These are phyloP conservation scores for Leptothorax acervorum DNA, from an alignment of 2,888 invertebrate genomes.

Conservation along the genomic window DNA sequence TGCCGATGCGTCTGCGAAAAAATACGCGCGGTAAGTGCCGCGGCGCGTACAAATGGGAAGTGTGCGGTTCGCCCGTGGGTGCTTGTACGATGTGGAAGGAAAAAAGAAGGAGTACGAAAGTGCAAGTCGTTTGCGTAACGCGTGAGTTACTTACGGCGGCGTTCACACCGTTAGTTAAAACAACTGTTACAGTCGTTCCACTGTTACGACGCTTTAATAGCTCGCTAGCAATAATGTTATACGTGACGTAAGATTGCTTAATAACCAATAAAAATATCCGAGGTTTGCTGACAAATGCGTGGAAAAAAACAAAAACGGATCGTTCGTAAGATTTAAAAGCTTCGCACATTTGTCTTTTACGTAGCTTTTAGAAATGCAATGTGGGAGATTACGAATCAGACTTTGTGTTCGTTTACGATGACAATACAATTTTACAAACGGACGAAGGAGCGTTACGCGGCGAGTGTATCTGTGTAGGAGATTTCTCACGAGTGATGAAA, in stretches of 20 bases:
- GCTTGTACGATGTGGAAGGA: constrained; percentile 74
- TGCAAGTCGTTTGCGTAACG: constrained; percentile 80
- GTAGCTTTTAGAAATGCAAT: too few species aligned
- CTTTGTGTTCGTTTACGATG: background rate
- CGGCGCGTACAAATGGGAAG: constrained; percentile 67
- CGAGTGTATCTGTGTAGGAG: background rate
- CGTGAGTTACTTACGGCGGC: constrained; percentile 68
- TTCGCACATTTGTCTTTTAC: background rate
- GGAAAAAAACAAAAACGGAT: background rate
- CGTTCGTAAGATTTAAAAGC: background rate
- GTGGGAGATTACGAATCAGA: background rate
- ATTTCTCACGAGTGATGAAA: constrained; percentile 46
- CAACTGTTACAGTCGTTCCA: constrained; percentile 1
- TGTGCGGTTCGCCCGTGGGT: constrained; percentile 71
- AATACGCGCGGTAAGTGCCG: constrained; percentile 56
- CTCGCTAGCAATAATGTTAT: background rate
- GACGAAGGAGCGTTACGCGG: background rate
- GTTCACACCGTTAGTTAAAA: constrained; percentile 60
- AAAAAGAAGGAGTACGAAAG: constrained; percentile 78
- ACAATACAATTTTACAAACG: constrained; percentile 24
- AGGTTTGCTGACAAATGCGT: background rate
- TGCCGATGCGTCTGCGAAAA: constrained; percentile 43
- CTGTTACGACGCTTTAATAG: background rate
- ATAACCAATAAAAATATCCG: background rate
- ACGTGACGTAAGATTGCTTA: background rate